These are phyloP conservation scores for Podarcis lilfordi DNA, from an alignment of 2,797 vertebrate species.

Conservation along the genomic window DNA sequence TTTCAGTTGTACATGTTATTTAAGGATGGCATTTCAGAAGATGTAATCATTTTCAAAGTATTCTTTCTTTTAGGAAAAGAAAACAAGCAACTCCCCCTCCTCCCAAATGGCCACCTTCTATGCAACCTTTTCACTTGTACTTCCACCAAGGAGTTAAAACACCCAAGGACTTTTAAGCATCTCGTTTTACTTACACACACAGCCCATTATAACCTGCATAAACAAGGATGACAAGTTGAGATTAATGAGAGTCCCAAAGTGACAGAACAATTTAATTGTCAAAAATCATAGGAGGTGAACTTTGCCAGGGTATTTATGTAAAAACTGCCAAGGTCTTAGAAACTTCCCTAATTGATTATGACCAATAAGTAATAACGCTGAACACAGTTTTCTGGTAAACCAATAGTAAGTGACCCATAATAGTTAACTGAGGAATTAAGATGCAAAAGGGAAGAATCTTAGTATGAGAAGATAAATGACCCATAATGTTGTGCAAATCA, in stretches of 20 bases:
- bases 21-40: conserved; percentile 18
- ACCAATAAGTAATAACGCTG: conserved; percentile 90
- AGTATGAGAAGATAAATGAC: conserved; percentile 75
- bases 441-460: conserved; percentile 57
- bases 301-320: conserved; percentile 91
- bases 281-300: conserved; percentile 91
- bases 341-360: conserved; percentile 94
- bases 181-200: conserved; percentile 80
- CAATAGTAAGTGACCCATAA: conserved; percentile 76
- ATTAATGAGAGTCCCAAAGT: conserved; percentile 95
- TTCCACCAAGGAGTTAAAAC: conserved; percentile 82
- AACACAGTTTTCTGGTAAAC: conserved; percentile 78
- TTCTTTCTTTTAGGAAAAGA: conserved; percentile 45
- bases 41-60: conserved; percentile 34
- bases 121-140: conserved; percentile 70
- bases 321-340: conserved; percentile 85
- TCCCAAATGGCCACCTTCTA: conserved; percentile 22
- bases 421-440: conserved; percentile 74
- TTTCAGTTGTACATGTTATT: conserved; percentile 24
- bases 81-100: conserved; percentile 36
- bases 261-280: conserved; percentile 98
- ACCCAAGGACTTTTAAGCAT: conserved; percentile 78
- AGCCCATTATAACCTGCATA: conserved; percentile 91
- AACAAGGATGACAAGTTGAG: conserved; percentile 99
- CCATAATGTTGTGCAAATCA: conserved; percentile 68